Evolutionary conservation across 1,140 invertebrate genomes (phyloP), one percentile per base, ranked within the genome.

Genomic region (Parasteatoda tepidariorum): DNA sequence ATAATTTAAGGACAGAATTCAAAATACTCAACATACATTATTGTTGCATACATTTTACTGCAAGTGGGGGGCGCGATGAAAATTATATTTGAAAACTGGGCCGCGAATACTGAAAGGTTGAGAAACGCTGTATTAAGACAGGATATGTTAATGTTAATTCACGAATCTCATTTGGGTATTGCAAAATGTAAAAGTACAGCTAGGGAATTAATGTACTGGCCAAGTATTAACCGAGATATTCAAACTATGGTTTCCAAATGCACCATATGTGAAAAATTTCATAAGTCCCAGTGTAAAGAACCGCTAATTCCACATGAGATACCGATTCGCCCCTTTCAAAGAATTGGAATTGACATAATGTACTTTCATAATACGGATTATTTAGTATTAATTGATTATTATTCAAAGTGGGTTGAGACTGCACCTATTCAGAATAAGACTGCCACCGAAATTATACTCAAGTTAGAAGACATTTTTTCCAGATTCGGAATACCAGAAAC

Each of bases 81-180:
- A n/a, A n/a, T n/a, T n/a, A n/a, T n/a, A n/a, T n/a, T n/a, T n/a
- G n/a, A n/a, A n/a, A n/a, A n/a, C n/a, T n/a, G n/a, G n/a, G n/a
- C n/a, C n/a, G n/a, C n/a, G n/a, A n/a, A n/a, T n/a, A n/a, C n/a
- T n/a, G n/a, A n/a, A n/a, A n/a, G n/a, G n/a, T n/a, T n/a, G n/a
- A n/a, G n/a, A n/a, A n/a, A n/a, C n/a, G n/a, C n/a, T n/a, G n/a
- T n/a, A n/a, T 57, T 87, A 18, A 83, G 88, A 82, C 9, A 30
- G 9, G 75, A 88, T 22, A 88, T 89, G 64, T 76, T 88, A 34
- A 70, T 86, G 22, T 18, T 78, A 24, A 62, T 88, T n/a, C 88
- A 89, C 84, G 71, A 82, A 68, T 68, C 85, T 57, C 89, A 89
- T 86, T 84, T 87, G 31, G 88, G 88, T 2, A 87, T 88, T 15